Conservation (phyloP, 2,888 invertebrate species). For the Euphydryas editha region DNA sequence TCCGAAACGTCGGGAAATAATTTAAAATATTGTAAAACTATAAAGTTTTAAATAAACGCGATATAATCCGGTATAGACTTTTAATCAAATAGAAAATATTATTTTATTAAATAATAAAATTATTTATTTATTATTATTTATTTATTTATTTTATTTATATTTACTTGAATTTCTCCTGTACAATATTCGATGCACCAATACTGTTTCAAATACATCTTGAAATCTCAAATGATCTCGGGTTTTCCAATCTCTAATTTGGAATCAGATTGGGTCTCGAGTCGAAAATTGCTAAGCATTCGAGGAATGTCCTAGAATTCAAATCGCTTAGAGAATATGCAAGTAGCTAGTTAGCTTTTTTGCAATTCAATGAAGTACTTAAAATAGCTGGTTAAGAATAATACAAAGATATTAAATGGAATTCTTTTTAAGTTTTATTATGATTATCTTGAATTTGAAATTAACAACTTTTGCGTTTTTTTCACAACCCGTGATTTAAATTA, state of each 20-base stretch:
- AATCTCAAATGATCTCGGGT: not conserved
- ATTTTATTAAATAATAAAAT: too few relatives aligned
- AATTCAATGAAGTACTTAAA: conserved; percentile 2
- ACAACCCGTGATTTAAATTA: too few relatives aligned
- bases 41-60: too few relatives aligned
- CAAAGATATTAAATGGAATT: not conserved
- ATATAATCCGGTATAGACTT: too few relatives aligned
- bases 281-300: conserved; percentile 1
- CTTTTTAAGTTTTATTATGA: not conserved
- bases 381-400: not conserved
- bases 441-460: not conserved
- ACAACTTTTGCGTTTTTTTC: too few relatives aligned
- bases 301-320: conserved; percentile 4
- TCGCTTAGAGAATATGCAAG: not conserved
- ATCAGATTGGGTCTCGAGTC: not conserved
- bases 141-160: too few relatives aligned
- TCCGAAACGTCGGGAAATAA: too few relatives aligned
- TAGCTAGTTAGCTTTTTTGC: not conserved
- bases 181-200: not conserved
- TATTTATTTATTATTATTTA: too few relatives aligned
- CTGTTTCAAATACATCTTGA: not conserved
- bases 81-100: too few relatives aligned
- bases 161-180: too few relatives aligned
- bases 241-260: not conserved
- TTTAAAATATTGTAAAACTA: too few relatives aligned